Evolutionary conservation across 1,140 invertebrate species (phyloP), one percentile per base, ranked within the genome.

Genomic region (Drosophila ercepeae): DNA sequence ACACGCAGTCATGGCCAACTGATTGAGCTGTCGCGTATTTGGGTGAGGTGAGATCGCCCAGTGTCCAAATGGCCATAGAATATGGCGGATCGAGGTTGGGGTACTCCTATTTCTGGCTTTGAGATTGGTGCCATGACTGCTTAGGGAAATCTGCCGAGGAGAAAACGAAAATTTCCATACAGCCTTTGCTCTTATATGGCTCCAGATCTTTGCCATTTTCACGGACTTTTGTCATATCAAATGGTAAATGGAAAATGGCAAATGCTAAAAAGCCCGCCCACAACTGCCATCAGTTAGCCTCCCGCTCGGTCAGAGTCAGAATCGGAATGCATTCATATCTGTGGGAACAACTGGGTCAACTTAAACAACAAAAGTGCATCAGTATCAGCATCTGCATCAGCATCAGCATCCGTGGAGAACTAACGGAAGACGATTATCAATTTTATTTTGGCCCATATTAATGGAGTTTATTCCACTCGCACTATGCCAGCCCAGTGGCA

Each of bases 21-120:
- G 81, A 84, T 84, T 84, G 81, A 84, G 81, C 81, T 84, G 81
- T 84, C 81, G 81, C 76, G 63, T 86, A 84, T 86, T 84, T 86
- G 81, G 81, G 61, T 86, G 81, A 75, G 81, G 61, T 81, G 81
- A 75, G 81, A 81, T 86, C 55, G 72, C 81, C 65, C 79, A 84
- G 71, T 75, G 61, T 75, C 79, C 44, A 76, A 75, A 67, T 67
- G 39, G 36, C 36, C 59, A 52, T 19, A 32, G 46, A 44, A 51
- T 63, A 9, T 19, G 44, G 9, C 13, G 8, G 18, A 21, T 3
- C 25, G 32, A 9, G 32, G 29, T 5, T 19, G 25, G 8, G 34
- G 19, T 25, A 64, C 32, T 44, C 63, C 60, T 67, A 45, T 65
- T 53, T 78, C 52, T 59, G 78, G 63, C 50, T 48, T 50, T 53